Evolutionary conservation across 2,797 vertebrate species (phyloP), one percentile per base, ranked within the genome.

Genomic region (Gambusia yucatana): DNA sequence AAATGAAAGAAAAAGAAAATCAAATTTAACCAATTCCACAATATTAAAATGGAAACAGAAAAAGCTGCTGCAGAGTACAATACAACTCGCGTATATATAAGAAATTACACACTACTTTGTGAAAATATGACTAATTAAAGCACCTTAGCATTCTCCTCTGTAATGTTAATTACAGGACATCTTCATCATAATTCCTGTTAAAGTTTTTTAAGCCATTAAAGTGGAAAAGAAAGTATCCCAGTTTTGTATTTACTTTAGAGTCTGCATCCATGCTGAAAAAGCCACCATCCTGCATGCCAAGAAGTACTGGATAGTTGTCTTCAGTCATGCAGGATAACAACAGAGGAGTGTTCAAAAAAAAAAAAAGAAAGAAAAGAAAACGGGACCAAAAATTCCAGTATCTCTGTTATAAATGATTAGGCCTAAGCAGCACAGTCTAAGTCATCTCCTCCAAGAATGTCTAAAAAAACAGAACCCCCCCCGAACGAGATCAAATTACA

Each of bases 301-400:
- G 52, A 76, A n/a, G 36, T 8, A 7, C 28, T 59, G 17, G 43
- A 50, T 82, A 77, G 72, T 28, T 20, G n/a, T 55, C 46, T 57
- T n/a, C 57, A 30, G 28, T 52, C 28, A 30, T 69, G 33, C 47
- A 17, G 46, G 47, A 44, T 6, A 16, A 72, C 30, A 63, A 78
- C 55, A 43, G 39, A 67, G n/a, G 13, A 47, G 72, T 73, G 50
- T 69, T 43, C 5, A 39, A 25, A 3, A 33, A 81, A 76, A 36
- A 71, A n/a, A 1, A 28, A 81, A 76, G 43, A 41, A 2, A 28
- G 33, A 33, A 33, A 33, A 33, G 33, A 81, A 76, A 36, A 65
- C 2, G 3, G n/a, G n/a, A 59, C 46, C 44, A 70, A 30, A 72
- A 67, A 70, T 46, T 59, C 33, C 22, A 10, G 76, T 83, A 41